Percentiles rank a stretch among this genome's conserved stretches.
phyloP scores from a whole-genome alignment of 2,888 invertebrate genomes.

The Lepeophtheirus nordmannii region DNA sequence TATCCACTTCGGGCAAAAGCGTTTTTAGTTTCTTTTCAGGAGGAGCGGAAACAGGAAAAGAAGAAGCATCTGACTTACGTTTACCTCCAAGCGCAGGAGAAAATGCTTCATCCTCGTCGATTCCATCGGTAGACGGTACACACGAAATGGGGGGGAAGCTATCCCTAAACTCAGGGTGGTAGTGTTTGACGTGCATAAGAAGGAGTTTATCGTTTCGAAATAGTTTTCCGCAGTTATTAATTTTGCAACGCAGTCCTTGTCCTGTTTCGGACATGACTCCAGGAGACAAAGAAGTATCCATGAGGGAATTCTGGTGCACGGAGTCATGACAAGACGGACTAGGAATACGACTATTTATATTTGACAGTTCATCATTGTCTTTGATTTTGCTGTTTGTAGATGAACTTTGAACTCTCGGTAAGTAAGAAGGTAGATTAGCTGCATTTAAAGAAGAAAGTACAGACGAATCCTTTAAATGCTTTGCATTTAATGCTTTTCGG shows the following conservation, averaged over 20 bases:
- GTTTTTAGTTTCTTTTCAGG: constrained; percentile 3
- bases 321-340: not conserved
- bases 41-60: not conserved
- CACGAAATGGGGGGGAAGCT: too few relatives aligned
- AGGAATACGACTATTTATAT: not conserved
- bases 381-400: not conserved
- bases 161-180: constrained; percentile 14
- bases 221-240: constrained; percentile 18
- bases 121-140: too few relatives aligned
- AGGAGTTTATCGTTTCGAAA: constrained; percentile 23
- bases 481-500: not conserved
- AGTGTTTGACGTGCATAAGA: constrained; percentile 23
- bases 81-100: too few relatives aligned
- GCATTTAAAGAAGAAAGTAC: not conserved
- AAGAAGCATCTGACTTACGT: too few relatives aligned
- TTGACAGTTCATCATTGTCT: not conserved
- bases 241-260: constrained; percentile 21
- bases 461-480: not conserved
- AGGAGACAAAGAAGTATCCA: not conserved
- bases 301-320: too few relatives aligned
- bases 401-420: not conserved
- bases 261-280: constrained; percentile 7
- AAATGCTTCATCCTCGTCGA: too few relatives aligned
- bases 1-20: not conserved
- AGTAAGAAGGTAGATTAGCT: not conserved